These are phyloP conservation scores for Athetis lepigone DNA, from an alignment of 2,888 invertebrate species.

Conservation along the genomic window DNA sequence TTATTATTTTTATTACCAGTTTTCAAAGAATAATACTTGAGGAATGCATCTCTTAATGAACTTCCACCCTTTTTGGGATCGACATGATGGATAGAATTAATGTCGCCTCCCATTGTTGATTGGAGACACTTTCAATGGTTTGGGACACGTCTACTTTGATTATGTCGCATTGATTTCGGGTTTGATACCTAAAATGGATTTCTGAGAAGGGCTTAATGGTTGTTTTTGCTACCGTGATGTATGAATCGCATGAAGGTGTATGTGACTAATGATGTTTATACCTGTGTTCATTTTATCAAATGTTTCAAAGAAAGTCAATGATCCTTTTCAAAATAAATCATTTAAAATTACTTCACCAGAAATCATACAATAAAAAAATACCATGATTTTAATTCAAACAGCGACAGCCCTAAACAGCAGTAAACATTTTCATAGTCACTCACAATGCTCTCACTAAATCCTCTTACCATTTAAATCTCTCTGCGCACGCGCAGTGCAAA, in stretches of 20 bases:
- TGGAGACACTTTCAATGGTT: constrained; percentile 86
- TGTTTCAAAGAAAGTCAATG: constrained; percentile 3
- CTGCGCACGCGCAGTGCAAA: constrained; percentile 74
- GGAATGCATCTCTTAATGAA: constrained; percentile 90
- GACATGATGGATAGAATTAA: constrained; percentile 90
- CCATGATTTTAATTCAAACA: constrained; percentile 9
- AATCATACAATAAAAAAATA: neutral
- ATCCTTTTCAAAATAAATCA: neutral
- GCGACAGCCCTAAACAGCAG: constrained; percentile 71
- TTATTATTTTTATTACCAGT: constrained; percentile 91
- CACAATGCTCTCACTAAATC: constrained; percentile 77
- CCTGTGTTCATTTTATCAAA: constrained; percentile 38
- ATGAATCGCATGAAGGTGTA: constrained; percentile 52
- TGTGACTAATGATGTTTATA: constrained; percentile 58
- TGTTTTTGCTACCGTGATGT: constrained; percentile 66
- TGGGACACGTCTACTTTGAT: constrained; percentile 77
- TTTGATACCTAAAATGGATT: constrained; percentile 72
- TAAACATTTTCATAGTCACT: constrained; percentile 83
- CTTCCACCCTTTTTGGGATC: constrained; percentile 89
- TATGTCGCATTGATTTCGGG: constrained; percentile 78
- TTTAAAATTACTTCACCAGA: neutral
- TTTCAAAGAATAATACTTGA: constrained; percentile 90
- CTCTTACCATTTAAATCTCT: constrained; percentile 83
- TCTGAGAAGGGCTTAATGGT: constrained; percentile 71
- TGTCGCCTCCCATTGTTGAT: constrained; percentile 89